Evolutionary conservation across 2,888 invertebrate genomes (phyloP), one percentile per base, ranked within the genome.

Genomic region (Malacosoma neustria): DNA sequence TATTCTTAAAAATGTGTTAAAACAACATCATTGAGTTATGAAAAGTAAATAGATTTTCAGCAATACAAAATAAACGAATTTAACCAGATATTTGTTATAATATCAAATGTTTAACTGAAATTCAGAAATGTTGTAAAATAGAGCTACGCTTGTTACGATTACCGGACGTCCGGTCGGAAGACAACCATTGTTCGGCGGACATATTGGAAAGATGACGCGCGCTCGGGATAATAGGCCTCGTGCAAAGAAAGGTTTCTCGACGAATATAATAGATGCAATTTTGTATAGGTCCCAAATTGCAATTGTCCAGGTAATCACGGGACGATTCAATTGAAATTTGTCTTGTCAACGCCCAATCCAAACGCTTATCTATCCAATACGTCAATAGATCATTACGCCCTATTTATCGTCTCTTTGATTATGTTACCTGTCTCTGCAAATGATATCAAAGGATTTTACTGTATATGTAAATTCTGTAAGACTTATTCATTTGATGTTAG

Each of bases 131-230:
- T n/a, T n/a, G 54, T 52, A 61, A 66, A 65, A 71, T 61, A 62
- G 61, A 47, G 57, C 59, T 55, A 57, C 53, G 65, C 71, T 75
- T 72, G 76, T 76, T 77, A 75, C 66, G 62, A 54, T 54, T 57
- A 47, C 61, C 76, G 76, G 80, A 80, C 55, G 52, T 77, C 76
- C 79, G 70, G 56, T 49, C 63, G 67, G 71, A 73, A 64, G 64
- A 61, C 56, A 46, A 46, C 57, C 61, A 77, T 82, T 82, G 79
- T 81, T 74, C 77, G 60, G 61, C 49, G 52, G 57, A 65, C 67
- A 70, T 80, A 80, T 81, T 81, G 77, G 75, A 77, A 76, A 79
- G 75, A 75, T 75, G 76, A 75, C 69, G 73, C 63, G 58, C 67
- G 63, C 59, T 49, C 54, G 63, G 67, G 64, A 72, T 75, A 76